These are phyloP conservation scores for Prunella himalayana DNA, from an alignment of 2,113 vertebrate species.

Conservation along the genomic window DNA sequence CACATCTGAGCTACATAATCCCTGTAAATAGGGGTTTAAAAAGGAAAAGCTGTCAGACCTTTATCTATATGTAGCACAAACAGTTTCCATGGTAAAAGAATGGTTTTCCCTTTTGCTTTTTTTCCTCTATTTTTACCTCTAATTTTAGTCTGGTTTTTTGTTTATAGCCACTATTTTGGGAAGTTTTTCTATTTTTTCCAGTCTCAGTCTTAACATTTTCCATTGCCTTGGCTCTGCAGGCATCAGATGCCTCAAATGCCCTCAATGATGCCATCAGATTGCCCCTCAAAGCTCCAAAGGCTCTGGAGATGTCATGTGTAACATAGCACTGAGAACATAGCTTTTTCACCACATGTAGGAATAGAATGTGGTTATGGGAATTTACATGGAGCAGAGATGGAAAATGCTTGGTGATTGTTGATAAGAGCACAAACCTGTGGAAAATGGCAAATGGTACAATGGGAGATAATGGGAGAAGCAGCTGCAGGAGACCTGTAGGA, in stretches of 20 bases:
- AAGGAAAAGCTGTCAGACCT: background rate
- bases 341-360: background rate
- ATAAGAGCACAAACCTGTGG: background rate
- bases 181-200: background rate
- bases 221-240: background rate
- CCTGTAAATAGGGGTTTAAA: background rate
- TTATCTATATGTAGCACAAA: background rate
- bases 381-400: background rate
- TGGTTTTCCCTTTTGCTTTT: background rate
- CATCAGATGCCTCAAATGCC: background rate
- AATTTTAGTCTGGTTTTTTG: background rate
- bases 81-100: background rate
- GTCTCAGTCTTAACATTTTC: background rate
- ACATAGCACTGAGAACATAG: background rate
- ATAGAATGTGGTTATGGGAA: background rate
- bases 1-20: background rate
- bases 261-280: background rate
- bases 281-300: background rate
- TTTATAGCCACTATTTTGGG: background rate
- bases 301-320: background rate
- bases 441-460: background rate
- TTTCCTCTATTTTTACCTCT: background rate
- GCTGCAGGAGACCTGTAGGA: background rate
- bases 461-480: background rate
- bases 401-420: background rate